Percentiles rank a stretch among this genome's conserved stretches.
These are phyloP conservation scores for Epinephelus fuscoguttatus DNA, from an alignment of 2,113 vertebrate species.

Conservation along the genomic window DNA sequence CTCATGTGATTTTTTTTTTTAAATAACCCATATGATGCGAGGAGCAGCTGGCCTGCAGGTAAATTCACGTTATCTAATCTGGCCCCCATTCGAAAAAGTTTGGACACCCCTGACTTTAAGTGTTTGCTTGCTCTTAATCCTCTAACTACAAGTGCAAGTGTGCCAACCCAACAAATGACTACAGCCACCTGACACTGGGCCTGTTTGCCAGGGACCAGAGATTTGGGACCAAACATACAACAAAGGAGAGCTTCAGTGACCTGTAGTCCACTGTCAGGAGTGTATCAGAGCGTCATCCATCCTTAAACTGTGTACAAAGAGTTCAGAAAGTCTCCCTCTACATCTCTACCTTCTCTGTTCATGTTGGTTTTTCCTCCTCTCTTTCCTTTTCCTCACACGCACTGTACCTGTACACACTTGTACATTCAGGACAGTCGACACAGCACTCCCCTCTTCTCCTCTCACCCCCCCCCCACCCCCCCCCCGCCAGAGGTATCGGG, in stretches of 20 bases:
- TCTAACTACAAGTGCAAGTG: conserved; percentile 27
- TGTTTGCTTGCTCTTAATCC: conserved; percentile 43
- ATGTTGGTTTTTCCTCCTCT: background rate
- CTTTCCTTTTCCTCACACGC: conserved; percentile 15
- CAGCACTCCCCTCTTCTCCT: background rate
- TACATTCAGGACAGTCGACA: conserved; percentile 40
- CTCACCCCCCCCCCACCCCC: background rate
- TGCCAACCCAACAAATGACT: conserved; percentile 17
- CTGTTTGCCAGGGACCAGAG: conserved; percentile 46
- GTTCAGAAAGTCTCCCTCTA: conserved; percentile 16
- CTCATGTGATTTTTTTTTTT: too few relatives aligned
- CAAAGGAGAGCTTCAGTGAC: conserved; percentile 53
- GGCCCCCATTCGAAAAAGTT: too few relatives aligned
- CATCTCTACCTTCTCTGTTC: background rate
- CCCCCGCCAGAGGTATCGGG: conserved; percentile 71
- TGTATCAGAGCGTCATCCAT: conserved; percentile 26
- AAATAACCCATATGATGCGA: too few relatives aligned
- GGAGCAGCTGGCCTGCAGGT: too few relatives aligned
- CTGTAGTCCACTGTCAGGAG: conserved; percentile 54
- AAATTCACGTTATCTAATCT: too few relatives aligned
- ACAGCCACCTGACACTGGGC: conserved; percentile 39
- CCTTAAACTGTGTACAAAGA: conserved; percentile 30
- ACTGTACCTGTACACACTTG: conserved; percentile 51
- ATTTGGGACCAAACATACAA: conserved; percentile 50
- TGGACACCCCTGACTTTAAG: background rate